Evolutionary conservation across 2,113 vertebrate species (phyloP).

Genomic region (Turnix velox): DNA sequence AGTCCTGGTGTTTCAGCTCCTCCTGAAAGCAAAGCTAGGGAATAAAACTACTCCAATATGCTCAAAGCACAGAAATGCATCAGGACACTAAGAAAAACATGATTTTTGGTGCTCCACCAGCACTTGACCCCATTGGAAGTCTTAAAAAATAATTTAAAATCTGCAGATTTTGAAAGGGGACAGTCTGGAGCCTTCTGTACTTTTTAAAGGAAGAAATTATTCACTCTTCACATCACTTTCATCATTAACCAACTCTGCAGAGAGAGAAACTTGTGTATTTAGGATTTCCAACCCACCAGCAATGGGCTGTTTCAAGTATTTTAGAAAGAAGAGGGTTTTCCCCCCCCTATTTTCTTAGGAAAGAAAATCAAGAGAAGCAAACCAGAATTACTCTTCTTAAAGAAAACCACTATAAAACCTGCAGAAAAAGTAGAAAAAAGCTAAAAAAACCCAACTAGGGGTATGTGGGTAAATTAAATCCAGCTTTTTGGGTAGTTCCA

Average conservation of each 20-base stretch:
- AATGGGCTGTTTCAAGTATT: not conserved
- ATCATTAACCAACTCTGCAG: not conserved
- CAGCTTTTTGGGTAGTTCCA: not conserved
- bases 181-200: not conserved
- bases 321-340: accelerated
- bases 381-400: not conserved
- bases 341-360: not conserved
- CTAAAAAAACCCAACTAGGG: not conserved
- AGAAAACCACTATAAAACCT: not conserved
- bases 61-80: not conserved
- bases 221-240: not conserved
- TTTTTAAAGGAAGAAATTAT: not conserved
- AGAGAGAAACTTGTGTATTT: not conserved
- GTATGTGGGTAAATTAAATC: not conserved
- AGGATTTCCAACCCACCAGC: not conserved
- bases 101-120: not conserved
- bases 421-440: not conserved
- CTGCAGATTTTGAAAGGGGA: not conserved
- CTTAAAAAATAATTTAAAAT: not conserved
- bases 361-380: not conserved
- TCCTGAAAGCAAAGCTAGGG: not conserved
- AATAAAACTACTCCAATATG: not conserved
- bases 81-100: not conserved
- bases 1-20: not conserved
- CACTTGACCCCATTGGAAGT: not conserved